A percentile compares a stretch with the other conserved stretches of the same genome.
phyloP scores from a whole-genome alignment of 2,113 vertebrate genomes.

The Thunnus maccoyii region DNA sequence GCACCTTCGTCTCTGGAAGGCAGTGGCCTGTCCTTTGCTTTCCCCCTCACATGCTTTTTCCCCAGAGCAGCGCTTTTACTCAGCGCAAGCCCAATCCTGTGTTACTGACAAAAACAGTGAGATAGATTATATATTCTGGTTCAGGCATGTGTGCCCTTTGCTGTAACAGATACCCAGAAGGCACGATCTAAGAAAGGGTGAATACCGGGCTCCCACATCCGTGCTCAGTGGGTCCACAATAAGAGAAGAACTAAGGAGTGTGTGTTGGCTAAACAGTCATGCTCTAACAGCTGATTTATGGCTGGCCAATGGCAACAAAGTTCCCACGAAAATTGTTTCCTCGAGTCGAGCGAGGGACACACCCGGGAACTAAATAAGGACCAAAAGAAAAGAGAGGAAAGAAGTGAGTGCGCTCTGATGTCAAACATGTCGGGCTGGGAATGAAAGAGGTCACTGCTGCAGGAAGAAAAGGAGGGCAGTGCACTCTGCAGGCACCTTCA shows the following conservation, averaged over 20 bases:
- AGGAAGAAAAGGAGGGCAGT: slow-evolving; percentile 49
- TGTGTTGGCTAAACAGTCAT: slow-evolving; percentile 79
- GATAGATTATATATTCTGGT: slow-evolving; percentile 87
- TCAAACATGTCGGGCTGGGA: slow-evolving; percentile 32
- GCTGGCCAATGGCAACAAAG: slow-evolving; percentile 90
- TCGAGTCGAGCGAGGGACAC: slow-evolving; percentile 86
- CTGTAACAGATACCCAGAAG: slow-evolving; percentile 78
- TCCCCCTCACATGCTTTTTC: slow-evolving; percentile 26
- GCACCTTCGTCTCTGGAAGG: slow-evolving; percentile 66
- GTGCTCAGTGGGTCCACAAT: slow-evolving; percentile 27
- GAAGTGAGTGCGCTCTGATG: slow-evolving; percentile 23
- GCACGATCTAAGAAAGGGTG: slow-evolving; percentile 84
- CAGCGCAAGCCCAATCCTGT: slow-evolving; percentile 61
- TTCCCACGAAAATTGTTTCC: slow-evolving; percentile 87
- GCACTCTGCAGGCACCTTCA: slow-evolving; percentile 61
- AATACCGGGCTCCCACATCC: slow-evolving; percentile 79
- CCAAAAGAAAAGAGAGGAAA: slow-evolving; percentile 48
- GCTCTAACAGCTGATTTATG: slow-evolving; percentile 90
- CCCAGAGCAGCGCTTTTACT: slow-evolving; percentile 7
- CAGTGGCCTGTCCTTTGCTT: slow-evolving; percentile 52
- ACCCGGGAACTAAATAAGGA: slow-evolving; percentile 74
- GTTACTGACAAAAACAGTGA: slow-evolving; percentile 89
- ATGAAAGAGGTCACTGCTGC: slow-evolving; percentile 24
- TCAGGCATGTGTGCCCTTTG: slow-evolving; percentile 50
- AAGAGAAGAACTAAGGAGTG: background rate